Evolutionary conservation across 1,140 invertebrate species (phyloP), one percentile per base, ranked within the genome.

Genomic region (Caenorhabditis latens): DNA sequence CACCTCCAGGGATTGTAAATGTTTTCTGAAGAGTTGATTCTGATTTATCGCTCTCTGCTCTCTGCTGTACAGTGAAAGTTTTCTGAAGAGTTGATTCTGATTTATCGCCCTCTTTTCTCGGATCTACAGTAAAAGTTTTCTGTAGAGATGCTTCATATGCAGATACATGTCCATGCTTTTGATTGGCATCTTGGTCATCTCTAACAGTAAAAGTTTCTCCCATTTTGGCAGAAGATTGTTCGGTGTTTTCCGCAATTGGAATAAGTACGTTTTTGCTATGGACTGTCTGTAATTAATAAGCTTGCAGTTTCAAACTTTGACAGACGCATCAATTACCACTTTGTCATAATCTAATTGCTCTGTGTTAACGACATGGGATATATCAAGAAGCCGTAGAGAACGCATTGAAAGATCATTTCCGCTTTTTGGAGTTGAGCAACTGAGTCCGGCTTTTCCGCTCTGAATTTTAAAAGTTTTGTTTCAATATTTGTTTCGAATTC

Each of bases 401-500:
- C 71, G 32, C 71, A 79, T 79, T 4, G 71, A 79, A 11, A 50
- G 0, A 79, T 79, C 71, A 2, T 53, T 48, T 19, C 46, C 32
- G 24, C 46, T 79, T 53, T 79, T 79, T 21, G 71, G 71, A 24
- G 71, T 79, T 24, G 71, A 79, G 11, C 71, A 79, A 50, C 71
- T 79, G 7, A 79, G 40, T 11, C 71, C 71, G 7, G 71, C 71
- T 24, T 79, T 79, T 11, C 71, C 71, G 21, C 71, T 79, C 71
- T 79, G 19, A 21, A 79, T 32, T 50, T 79, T 48, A 14, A n/a
- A 19, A 19, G 46, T 2, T n/a, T 5, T 46, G 32, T 71, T 19
- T 19, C 14, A 46, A 7, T 7, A 9, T n/a, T 14, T 24, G 2
- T 24, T 13, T 8, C 4, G 6, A n/a, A 21, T 32, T 32, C 32